Conservation (phyloP, 2,888 invertebrate species). For the Tenthredo notha region DNA sequence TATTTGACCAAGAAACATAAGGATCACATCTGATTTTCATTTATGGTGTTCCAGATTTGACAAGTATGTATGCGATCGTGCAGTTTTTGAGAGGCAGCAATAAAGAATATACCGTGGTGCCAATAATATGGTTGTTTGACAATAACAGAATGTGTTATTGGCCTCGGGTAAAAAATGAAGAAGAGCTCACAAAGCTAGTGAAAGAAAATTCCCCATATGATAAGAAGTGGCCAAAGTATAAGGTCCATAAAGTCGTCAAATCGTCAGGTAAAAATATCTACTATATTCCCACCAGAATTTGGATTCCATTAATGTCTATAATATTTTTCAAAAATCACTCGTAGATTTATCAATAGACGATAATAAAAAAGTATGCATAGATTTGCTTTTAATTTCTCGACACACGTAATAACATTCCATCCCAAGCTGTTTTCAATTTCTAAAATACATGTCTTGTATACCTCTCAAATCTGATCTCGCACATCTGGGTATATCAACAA, state of each 20-base stretch:
- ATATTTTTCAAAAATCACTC: too few relatives aligned
- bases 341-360: too few relatives aligned
- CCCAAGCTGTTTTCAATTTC: too few relatives aligned
- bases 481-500: too few relatives aligned
- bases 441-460: too few relatives aligned
- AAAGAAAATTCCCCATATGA: background rate
- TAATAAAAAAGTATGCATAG: too few relatives aligned
- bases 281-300: background rate
- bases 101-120: background rate
- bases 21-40: background rate
- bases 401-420: too few relatives aligned
- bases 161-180: background rate
- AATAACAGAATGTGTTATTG: background rate
- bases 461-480: too few relatives aligned
- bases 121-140: background rate
- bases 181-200: background rate
- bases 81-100: background rate
- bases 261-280: background rate
- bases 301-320: background rate
- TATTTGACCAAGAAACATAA: background rate
- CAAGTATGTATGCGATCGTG: background rate
- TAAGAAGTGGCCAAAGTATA: background rate
- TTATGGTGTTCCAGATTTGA: background rate
- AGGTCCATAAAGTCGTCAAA: background rate
- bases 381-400: too few relatives aligned